These are phyloP conservation scores for Spodoptera littoralis DNA, from an alignment of 2,888 invertebrate genomes.

Conservation along the genomic window DNA sequence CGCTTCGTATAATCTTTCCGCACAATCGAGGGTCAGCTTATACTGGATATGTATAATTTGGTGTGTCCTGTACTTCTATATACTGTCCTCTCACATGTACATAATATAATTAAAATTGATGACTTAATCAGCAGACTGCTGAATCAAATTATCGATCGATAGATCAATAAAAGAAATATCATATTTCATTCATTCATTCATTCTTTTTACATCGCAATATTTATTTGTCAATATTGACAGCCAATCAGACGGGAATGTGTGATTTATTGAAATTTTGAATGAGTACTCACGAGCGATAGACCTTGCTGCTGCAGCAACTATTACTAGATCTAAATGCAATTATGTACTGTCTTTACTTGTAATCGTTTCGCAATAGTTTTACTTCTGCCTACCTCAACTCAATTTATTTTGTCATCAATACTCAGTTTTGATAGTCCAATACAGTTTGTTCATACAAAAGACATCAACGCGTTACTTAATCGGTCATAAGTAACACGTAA, in stretches of 20 bases:
- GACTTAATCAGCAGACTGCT: constrained; percentile 69
- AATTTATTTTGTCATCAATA: no score
- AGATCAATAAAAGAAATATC: constrained; percentile 71
- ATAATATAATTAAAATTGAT: constrained; percentile 79
- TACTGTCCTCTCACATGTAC: constrained; percentile 60
- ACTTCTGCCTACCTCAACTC: no score
- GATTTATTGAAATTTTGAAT: constrained; percentile 70
- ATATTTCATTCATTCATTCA: constrained; percentile 65
- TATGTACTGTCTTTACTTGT: no score
- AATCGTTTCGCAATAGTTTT: no score
- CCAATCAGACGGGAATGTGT: constrained; percentile 69
- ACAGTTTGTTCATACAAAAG: no score
- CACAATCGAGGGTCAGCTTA: no score
- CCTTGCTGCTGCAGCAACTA: no score
- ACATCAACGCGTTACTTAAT: neutral
- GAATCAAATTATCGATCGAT: constrained; percentile 68
- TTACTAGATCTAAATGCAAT: no score
- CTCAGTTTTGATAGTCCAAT: no score
- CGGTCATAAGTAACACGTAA: constrained; percentile 41
- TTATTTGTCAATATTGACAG: constrained; percentile 80
- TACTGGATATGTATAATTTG: no score
- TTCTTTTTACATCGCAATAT: constrained; percentile 66
- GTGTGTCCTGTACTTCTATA: constrained; percentile 3
- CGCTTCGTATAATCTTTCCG: no score
- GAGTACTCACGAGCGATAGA: constrained; percentile 8